Evolutionary conservation across 2,797 vertebrate genomes (phyloP), one percentile per base, ranked within the genome.

Genomic region (Sylvia borin): DNA sequence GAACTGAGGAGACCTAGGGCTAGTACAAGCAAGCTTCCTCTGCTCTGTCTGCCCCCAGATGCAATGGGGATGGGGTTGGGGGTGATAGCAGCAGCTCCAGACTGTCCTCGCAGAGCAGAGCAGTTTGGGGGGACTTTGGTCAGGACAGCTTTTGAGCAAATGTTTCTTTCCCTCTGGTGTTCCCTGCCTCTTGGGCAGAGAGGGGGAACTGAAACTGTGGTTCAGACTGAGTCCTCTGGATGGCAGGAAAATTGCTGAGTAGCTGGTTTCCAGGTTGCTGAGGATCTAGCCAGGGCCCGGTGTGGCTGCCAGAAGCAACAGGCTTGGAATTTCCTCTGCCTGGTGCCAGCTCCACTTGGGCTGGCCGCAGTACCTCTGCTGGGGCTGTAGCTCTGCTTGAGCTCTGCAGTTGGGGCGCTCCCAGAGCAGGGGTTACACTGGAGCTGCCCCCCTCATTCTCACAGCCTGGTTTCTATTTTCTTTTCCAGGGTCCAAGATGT

Each of bases 281-380:
- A 90, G 94, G 86, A 94, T 92, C 91, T 88, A 83, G 95, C 95
- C 96, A 95, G 93, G 91, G 82, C 89, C 61, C 0, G 2, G 64
- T 10, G 11, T 6, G 13, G 84, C 96, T 97, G 98, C 97, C 97
- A 98, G 97, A 97, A 97, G 97, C 97, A 97, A 96, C 94, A 97
- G 97, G 85, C 96, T 96, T 98, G 98, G 98, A 98, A 97, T 98
- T 97, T 98, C 97, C 97, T 98, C 92, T 2, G 72, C 88, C 36
- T 25, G 66, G 91, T 98, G 97, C 97, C 97, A 98, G 97, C 96
- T 95, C 89, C 75, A 73, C 88, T 96, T 40, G 70, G 93, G 92
- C 85, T 92, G 55, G 97, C 97, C 83, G 21, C 95, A 77, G 95
- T 96, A 95, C 89, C 93, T 97, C 94, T 97, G 97, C 95, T 94